A percentile compares a stretch with the other conserved stretches of the same genome.
Evolutionary conservation across 2,797 vertebrate species (phyloP).

Genomic region (Chanos chanos): DNA sequence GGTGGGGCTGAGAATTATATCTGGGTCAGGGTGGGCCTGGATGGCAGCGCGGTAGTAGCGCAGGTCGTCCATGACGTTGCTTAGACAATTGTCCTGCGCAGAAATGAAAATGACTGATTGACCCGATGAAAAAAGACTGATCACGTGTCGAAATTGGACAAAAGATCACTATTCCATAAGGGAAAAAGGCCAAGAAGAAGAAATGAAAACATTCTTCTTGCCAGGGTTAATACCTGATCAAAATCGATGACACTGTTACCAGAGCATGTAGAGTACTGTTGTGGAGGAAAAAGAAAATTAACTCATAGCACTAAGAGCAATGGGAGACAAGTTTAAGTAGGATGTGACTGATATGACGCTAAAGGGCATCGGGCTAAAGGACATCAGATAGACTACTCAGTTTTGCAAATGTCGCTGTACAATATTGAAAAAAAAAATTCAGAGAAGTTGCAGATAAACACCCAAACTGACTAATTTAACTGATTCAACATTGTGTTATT

Average conservation of each 20-base stretch:
- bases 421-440: too few relatives aligned
- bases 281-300: background rate
- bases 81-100: slow-evolving; percentile 57
- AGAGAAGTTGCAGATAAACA: background rate
- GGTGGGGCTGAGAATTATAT: slow-evolving; percentile 22
- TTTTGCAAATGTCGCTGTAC: too few relatives aligned
- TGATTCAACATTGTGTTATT: too few relatives aligned
- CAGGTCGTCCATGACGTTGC: slow-evolving; percentile 60
- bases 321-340: too few relatives aligned
- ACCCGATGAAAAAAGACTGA: slow-evolving; percentile 6
- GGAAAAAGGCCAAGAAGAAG: background rate
- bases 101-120: background rate
- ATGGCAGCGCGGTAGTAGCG: slow-evolving; percentile 54
- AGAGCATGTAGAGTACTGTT: slow-evolving; percentile 54
- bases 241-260: slow-evolving; percentile 35
- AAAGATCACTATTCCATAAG: background rate
- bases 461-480: too few relatives aligned
- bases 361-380: too few relatives aligned
- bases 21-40: slow-evolving; percentile 36
- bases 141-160: too few relatives aligned
- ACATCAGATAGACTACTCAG: too few relatives aligned
- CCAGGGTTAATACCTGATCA: slow-evolving; percentile 51
- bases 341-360: too few relatives aligned
- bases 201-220: background rate
- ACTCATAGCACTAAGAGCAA: too few relatives aligned